Base-by-base conservation (phyloP, 30 jellyfish, hydroid and myxozoan species). In the Aurelia aurita region DNA sequence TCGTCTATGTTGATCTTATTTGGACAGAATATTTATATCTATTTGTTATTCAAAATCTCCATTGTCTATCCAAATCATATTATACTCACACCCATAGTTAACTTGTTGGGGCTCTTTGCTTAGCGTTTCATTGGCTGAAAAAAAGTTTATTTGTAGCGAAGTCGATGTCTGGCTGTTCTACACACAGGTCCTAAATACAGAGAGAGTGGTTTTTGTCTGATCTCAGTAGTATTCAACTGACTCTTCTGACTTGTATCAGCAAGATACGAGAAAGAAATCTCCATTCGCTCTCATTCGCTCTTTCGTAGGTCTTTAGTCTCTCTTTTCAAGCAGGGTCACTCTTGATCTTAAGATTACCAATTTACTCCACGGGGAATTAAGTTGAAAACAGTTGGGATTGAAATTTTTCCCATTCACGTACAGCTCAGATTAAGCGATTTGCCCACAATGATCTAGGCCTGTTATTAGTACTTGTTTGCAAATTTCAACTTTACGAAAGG, bases 181-280 rank as follows among this genome's bases (percentile, higher is more conserved):
- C 75, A 29, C 65, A 64, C 71, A 62, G 83, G 80, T 26, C 29
- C 16, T 47, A 77, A 60, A 77, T 77, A 80, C 80, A 13, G 47
- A 20, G 71, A 60, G 91, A 81, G 91, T 81, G 91, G 85, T 81
- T 81, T 58, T 81, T 72, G 80, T 81, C 80, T 69, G 69, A 69
- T 72, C 80, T 57, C 77, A 81, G 91, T 81, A 57, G 91, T 65
- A n/a, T 0, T 43, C 74, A 32, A 54, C 77, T 43, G 85, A 54
- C 62, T 81, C 68, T 63, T 25, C 83, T 72, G 75, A 51, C 85
- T 53, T 60, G 27, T 29, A 68, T 51, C 91, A 81, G 91, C 91
- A 68, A 81, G 91, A 67, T 70, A 20, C 58, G 32, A 68, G 85
- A 81, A 81, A 35, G 78, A 49, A 31, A n/a, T 64, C 77, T 66